Evolutionary conservation across 2,113 vertebrate species (phyloP), one percentile per base, ranked within the genome.

Genomic region (Lontra canadensis): DNA sequence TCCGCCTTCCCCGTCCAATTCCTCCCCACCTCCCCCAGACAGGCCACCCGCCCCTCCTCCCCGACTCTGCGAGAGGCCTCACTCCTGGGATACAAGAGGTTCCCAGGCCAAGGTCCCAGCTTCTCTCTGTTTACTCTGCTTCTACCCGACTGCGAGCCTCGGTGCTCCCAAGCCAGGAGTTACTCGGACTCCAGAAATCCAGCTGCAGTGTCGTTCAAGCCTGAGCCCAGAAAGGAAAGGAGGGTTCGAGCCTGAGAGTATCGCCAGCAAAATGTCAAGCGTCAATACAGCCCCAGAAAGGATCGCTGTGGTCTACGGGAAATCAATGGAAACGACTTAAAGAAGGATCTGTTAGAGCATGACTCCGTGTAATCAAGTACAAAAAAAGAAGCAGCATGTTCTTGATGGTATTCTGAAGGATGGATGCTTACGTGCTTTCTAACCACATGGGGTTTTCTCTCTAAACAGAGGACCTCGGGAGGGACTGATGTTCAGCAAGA

Each of bases 91-190:
- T 74, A 83, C 83, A 88, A 90, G 90, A 85, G 88, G 83, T 76
- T 90, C 80, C 52, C 55, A 74, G 63, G 96, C 86, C 96, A 94
- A 98, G 49, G 73, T 49, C 89, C 94, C 7, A 2, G 92, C 80
- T 90, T 93, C 90, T 93, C 90, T 65, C 78, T 95, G 81, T 94
- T 84, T 91, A 83, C 69, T 85, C 90, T 36, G 49, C 90, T 78
- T n/a, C 87, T 78, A 78, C 39, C 88, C 84, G 31, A 82, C 44
- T 65, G 44, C 78, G 88, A 42, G 12, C 42, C 36, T 87, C 39
- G 18, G 4, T 0, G 49, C 90, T 95, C 81, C 55, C 61, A 93
- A 88, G 90, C 96, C 63, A 80, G 57, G 63, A 90, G 59, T 52
- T 90, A 74, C 71, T 82, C 90, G 90, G 47, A 25, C 44, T 20